Percentiles rank a stretch among this genome's conserved stretches.
Evolutionary conservation across 2,888 invertebrate species (phyloP).

Genomic region (Chloroclystis v-ata): DNA sequence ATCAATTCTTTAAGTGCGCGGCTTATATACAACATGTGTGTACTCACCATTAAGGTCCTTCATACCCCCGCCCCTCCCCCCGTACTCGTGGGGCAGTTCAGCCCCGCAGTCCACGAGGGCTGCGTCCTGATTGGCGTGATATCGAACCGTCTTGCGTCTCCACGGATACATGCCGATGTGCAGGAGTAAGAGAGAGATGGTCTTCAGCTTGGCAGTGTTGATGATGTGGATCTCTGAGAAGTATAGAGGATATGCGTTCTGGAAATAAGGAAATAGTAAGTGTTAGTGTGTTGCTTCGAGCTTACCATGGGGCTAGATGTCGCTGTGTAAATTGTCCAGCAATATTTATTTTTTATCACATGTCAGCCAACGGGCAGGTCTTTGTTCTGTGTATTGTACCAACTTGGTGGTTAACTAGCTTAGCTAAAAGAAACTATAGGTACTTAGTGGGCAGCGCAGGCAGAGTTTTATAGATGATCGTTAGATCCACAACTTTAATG

Average conservation of each 20-base stretch:
- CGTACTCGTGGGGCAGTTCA: slow-evolving; percentile 88
- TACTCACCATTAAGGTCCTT: slow-evolving; percentile 82
- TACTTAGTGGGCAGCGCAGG: no score
- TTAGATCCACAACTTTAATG: no score
- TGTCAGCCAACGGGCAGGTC: background rate
- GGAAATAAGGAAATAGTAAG: slow-evolving; percentile 35
- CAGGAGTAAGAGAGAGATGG: slow-evolving; percentile 79
- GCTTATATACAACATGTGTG: no score
- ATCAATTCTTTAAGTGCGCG: no score
- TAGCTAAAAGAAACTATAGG: no score
- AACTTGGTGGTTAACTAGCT: no score
- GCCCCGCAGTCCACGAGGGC: slow-evolving; percentile 80
- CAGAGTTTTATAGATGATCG: no score
- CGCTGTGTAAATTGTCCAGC: no score
- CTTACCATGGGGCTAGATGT: no score
- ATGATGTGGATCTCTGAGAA: slow-evolving; percentile 90
- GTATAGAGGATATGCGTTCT: slow-evolving; percentile 89
- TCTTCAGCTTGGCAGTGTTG: slow-evolving; percentile 85
- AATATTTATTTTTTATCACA: no score
- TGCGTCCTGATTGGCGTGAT: slow-evolving; percentile 52
- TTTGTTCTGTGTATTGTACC: no score
- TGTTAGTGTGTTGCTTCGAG: background rate
- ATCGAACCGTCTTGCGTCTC: slow-evolving; percentile 60
- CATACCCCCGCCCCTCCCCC: slow-evolving; percentile 86
- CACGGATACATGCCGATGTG: slow-evolving; percentile 67